phyloP scores from a whole-genome alignment of 2,113 vertebrate genomes.

The Perccottus glenii region DNA sequence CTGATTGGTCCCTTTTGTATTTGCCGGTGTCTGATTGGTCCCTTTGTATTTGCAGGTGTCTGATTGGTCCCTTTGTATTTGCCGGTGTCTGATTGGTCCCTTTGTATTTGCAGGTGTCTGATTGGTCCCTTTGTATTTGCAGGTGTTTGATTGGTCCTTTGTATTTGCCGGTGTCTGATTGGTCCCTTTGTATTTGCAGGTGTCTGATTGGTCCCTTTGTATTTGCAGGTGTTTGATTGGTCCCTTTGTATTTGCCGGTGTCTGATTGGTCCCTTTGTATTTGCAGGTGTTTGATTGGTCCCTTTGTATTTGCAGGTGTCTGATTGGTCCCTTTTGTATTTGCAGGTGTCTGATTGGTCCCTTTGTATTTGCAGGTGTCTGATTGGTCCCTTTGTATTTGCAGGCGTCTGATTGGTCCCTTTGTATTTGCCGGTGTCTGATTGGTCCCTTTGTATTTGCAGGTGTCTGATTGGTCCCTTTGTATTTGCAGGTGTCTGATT shows the following conservation, averaged over 20 bases:
- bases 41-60: no score
- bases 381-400: conserved; percentile 95
- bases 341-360: not conserved
- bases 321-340: conserved; percentile 92
- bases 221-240: no score
- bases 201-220: conserved; percentile 89
- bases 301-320: conserved; percentile 60
- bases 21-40: not conserved
- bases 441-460: no score
- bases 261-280: conserved; percentile 91
- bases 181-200: conserved; percentile 41
- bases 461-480: not conserved
- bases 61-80: not conserved
- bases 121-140: conserved; percentile 3
- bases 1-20: not conserved
- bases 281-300: not conserved
- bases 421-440: conserved; percentile 72
- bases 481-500: conserved; percentile 77
- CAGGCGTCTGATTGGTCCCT: not conserved
- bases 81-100: conserved; percentile 86
- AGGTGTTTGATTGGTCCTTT: conserved; percentile 87
- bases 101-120: no score
- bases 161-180: no score
- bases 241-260: conserved; percentile 45
- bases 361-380: conserved; percentile 60